These are phyloP conservation scores for Cyprinus carpio DNA, from an alignment of 2,113 vertebrate species.

Conservation along the genomic window DNA sequence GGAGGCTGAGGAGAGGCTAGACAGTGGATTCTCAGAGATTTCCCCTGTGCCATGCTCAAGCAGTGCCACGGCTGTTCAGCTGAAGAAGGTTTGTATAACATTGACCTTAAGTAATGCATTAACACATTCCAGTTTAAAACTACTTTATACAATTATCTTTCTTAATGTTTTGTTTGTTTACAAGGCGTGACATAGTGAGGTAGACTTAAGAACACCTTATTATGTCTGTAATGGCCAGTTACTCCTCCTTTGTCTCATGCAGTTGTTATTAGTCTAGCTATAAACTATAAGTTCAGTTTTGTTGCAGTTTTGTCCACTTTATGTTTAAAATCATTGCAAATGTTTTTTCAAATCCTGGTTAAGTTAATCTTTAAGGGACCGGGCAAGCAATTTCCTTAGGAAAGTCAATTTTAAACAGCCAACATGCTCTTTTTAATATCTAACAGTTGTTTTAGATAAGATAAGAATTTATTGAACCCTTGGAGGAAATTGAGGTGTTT, in stretches of 20 bases:
- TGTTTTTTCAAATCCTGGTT: no score
- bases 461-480: conserved; percentile 9
- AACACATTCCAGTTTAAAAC: not conserved
- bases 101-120: not conserved
- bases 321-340: no score
- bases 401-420: not conserved
- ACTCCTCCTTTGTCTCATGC: not conserved
- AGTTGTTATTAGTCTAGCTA: not conserved
- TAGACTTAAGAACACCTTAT: not conserved
- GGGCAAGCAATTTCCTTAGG: not conserved
- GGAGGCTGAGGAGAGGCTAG: conserved; percentile 67
- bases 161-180: not conserved
- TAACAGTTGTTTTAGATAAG: conserved; percentile 21
- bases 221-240: not conserved
- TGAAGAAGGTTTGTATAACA: conserved; percentile 70
- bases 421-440: not conserved
- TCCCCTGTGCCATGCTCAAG: not conserved
- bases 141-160: not conserved
- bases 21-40: conserved; percentile 64
- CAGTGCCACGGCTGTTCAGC: conserved; percentile 10
- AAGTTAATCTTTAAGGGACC: not conserved
- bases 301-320: not conserved
- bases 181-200: not conserved
- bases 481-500: not conserved
- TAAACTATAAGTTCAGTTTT: not conserved